These are phyloP conservation scores for Thunnus albacares DNA, from an alignment of 2,797 vertebrate species.

Conservation along the genomic window DNA sequence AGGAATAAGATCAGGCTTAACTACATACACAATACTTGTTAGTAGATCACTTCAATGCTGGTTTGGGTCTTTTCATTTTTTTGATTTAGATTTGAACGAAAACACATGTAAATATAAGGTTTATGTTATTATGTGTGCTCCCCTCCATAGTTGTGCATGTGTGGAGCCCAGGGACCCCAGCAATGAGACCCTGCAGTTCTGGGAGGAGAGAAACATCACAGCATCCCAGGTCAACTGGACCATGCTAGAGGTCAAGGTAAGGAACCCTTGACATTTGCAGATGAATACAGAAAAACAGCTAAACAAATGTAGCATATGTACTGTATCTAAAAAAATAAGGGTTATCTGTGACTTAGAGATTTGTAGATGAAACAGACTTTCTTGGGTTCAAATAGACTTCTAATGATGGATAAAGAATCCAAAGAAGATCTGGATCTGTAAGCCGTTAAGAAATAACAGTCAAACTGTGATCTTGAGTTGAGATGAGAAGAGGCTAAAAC, in stretches of 20 bases:
- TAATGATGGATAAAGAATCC: slow-evolving; percentile 5
- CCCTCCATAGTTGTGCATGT: slow-evolving; percentile 90
- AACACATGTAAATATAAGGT: no score
- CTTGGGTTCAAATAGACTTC: neutral
- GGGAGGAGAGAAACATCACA: slow-evolving; percentile 93
- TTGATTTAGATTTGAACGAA: no score
- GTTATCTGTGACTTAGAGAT: neutral
- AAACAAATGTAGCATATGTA: neutral
- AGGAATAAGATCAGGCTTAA: no score
- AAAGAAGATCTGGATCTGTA: slow-evolving; percentile 11
- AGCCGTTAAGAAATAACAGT: neutral
- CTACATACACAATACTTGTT: no score
- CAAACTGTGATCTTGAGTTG: neutral
- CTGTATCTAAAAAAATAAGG: neutral
- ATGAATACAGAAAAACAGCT: neutral
- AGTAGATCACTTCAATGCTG: no score
- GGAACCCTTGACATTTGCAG: slow-evolving; percentile 24
- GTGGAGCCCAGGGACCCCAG: slow-evolving; percentile 91
- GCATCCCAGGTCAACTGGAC: slow-evolving; percentile 92
- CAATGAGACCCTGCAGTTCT: slow-evolving; percentile 91
- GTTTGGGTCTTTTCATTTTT: no score
- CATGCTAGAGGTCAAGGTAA: slow-evolving; percentile 90
- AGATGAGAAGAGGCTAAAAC: neutral
- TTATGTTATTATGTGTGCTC: neutral
- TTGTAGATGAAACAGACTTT: neutral